Evolutionary conservation across 2,797 vertebrate species (phyloP), one percentile per base, ranked within the genome.

Genomic region (Chrysocyon brachyurus): DNA sequence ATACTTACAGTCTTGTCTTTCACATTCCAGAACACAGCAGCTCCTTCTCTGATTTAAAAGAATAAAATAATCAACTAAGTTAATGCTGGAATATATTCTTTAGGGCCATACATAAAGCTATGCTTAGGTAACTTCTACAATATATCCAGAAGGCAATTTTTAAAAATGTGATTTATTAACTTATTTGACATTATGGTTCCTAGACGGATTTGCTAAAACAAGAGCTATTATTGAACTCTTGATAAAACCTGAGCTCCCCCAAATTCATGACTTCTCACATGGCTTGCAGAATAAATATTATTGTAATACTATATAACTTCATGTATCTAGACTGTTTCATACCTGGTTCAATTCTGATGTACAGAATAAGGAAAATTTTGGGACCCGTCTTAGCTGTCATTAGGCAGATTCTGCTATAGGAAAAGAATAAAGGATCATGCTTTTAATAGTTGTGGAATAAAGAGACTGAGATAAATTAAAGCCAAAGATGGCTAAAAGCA

Each of bases 11-110:
- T 99, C 99, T 99, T 99, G 87, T 99, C 99, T 97, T 99, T 99
- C 92, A 99, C 99, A 94, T 99, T 99, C 99, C 99, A 99, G 99
- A 99, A 99, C 97, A 99, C 99, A 89, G 99, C 99, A 22, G 99
- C 99, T 52, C 99, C 99, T 99, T 99, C 99, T 98, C 99, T 99
- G 98, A 98, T 73, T 96, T 8, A 98, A 96, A 96, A 97, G 88
- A 94, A 98, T 77, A 95, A 96, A 98, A 98, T 54, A 87, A 94
- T 92, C 90, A 98, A 63, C 61, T 87, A 96, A 81, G 66, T 97
- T 93, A 98, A 97, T 90, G 59, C 49, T 2, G 49, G 24, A 88
- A 87, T 12, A 94, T 9, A 92, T 87, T 87, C 85, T 57, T 91
- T 78, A 81, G 54, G n/a, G 70, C 97, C 21, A 56, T 2, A 90